Evolutionary conservation across 2,113 vertebrate genomes (phyloP), one percentile per base, ranked within the genome.

Genomic region (Penelope pileata): DNA sequence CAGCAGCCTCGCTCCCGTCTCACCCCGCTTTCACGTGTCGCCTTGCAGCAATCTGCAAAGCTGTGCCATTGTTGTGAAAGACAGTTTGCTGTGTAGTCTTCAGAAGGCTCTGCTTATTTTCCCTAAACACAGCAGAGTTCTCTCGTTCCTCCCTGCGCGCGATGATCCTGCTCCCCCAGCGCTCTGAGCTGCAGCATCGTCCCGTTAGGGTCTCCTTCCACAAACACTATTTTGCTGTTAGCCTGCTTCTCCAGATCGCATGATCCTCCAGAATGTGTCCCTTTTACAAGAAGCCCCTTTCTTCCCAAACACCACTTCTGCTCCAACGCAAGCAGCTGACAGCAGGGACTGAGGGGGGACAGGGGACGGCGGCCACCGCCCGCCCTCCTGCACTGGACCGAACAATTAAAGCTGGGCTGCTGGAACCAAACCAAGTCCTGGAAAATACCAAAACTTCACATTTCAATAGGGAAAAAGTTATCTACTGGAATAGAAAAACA

Each of bases 401-500:
- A 50, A 73, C 1, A 3, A 72, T 78, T 56, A 53, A 78, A 88
- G 88, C 34, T 3, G n/a, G 19, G 51, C 69, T 83, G 50, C 14
- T 60, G 83, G 77, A 76, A 90, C 23, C 22, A 16, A 90, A 69
- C 8, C 34, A 45, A 74, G 64, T 9, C 64, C 83, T 84, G 76
- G 43, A 86, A 96, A 95, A 78, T 40, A 54, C 51, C 83, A 53
- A 24, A 83, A 60, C 43, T 91, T 42, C 47, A 60, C 51, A 60
- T 88, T 77, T 82, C 75, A 73, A 53, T 48, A 83, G 89, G 85
- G 85, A 94, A 92, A 82, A 85, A 88, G 43, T 95, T 90, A 92
- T 86, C 85, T 81, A 12, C 51, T 58, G 83, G 68, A 64, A 83
- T 1, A 93, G 63, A 88, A 94, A 95, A 94, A 42, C 72, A 88